These are phyloP conservation scores for Anseranas semipalmata DNA, from an alignment of 2,113 vertebrate species.

Conservation along the genomic window DNA sequence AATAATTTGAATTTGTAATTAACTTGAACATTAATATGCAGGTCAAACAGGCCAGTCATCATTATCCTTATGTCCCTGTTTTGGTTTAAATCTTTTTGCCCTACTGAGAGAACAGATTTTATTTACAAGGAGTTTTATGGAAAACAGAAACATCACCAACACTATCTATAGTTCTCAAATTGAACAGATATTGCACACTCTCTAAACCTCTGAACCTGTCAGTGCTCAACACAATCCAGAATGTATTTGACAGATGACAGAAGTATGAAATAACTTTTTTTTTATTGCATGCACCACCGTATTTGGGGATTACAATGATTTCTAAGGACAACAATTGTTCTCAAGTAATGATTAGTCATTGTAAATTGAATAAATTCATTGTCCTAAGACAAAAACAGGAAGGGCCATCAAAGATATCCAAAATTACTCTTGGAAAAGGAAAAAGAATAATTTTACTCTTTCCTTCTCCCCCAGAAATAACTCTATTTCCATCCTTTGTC, in stretches of 20 bases:
- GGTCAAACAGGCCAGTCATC: not conserved
- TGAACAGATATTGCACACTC: not conserved
- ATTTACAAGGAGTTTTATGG: not conserved
- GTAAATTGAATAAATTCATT: not conserved
- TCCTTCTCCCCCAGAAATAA: not conserved
- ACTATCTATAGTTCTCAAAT: not conserved
- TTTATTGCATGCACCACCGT: not conserved
- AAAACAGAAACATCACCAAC: not conserved
- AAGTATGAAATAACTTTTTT: not conserved
- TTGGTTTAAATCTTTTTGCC: not conserved
- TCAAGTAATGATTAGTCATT: not conserved
- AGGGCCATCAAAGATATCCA: not conserved
- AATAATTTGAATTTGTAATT: not conserved
- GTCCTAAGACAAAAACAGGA: not conserved
- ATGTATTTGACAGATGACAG: not conserved
- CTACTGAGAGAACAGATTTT: not conserved
- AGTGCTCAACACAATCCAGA: not conserved
- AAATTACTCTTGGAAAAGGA: not conserved
- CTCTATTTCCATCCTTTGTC: not conserved
- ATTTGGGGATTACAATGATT: not conserved
- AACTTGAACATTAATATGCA: not conserved
- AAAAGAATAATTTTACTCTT: not conserved
- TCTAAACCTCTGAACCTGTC: not conserved
- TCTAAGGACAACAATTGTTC: not conserved
- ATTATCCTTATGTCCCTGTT: not conserved